Conservation (phyloP, 2,113 vertebrate genomes). For the Paracanthobrama guichenoti region DNA sequence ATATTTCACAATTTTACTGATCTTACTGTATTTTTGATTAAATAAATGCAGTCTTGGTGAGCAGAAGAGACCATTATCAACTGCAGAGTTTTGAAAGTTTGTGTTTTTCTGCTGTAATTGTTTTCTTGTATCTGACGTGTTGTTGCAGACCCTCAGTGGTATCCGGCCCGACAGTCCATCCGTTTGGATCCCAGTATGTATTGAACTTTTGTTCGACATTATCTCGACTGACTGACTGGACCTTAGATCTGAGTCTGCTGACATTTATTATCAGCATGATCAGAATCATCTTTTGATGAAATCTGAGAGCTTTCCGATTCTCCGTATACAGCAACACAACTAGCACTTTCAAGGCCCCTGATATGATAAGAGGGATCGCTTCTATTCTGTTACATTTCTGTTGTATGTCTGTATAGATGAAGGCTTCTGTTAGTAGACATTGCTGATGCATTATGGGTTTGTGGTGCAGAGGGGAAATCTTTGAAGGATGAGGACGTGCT, state of each 20-base stretch:
- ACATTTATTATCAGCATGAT: not conserved
- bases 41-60: not conserved
- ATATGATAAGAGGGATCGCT: no score
- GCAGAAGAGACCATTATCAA: not conserved
- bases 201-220: not conserved
- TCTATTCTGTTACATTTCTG: not conserved
- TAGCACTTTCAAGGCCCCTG: no score
- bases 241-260: no score
- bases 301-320: no score
- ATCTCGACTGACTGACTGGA: not conserved
- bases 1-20: not conserved
- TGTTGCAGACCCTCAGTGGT: constrained; percentile 88
- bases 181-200: constrained; percentile 90
- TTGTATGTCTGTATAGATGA: not conserved
- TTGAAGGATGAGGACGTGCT: constrained; percentile 92
- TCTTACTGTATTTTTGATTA: not conserved
- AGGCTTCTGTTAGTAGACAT: not conserved
- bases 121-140: not conserved
- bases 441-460: constrained; percentile 43
- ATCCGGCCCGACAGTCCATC: constrained; percentile 89
- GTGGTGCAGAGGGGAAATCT: constrained; percentile 85
- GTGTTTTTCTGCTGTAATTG: not conserved
- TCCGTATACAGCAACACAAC: no score
- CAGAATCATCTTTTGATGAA: no score
- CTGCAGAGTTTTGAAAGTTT: not conserved